These are phyloP conservation scores for Karalla daura DNA, from an alignment of 2,797 vertebrate genomes.

Conservation along the genomic window DNA sequence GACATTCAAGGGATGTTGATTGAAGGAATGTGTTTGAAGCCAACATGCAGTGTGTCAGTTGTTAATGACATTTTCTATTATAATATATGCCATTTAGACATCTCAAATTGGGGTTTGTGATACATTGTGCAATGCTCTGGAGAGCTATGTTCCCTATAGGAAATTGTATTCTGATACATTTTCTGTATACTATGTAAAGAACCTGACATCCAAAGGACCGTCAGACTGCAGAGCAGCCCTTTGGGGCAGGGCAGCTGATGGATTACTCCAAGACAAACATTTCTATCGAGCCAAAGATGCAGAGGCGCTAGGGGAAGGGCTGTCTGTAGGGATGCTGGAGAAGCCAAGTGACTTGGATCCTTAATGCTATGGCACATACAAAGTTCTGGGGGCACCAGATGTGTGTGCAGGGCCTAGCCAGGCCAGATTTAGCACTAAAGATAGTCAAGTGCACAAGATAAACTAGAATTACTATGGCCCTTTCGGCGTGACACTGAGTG, in stretches of 20 bases:
- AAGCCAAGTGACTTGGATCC: slow-evolving; percentile 13
- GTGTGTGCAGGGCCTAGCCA: background rate
- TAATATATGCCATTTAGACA: background rate
- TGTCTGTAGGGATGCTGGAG: slow-evolving; percentile 5
- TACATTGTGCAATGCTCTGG: no score
- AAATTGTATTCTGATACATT: no score
- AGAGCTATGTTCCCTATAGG: no score
- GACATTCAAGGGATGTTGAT: background rate
- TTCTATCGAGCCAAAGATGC: background rate
- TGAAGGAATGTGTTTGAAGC: background rate
- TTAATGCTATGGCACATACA: slow-evolving; percentile 6
- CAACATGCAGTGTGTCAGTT: background rate
- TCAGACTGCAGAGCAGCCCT: no score
- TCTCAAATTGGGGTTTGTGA: no score
- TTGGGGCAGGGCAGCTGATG: no score
- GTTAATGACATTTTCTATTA: background rate
- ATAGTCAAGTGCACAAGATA: background rate
- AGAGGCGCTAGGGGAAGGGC: background rate
- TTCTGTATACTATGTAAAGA: no score
- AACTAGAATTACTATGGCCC: background rate
- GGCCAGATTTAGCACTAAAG: background rate
- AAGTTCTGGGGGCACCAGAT: background rate
- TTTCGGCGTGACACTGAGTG: background rate
- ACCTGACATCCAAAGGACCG: no score
- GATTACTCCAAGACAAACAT: no score